A percentile compares a stretch with the other conserved stretches of the same genome.
Conservation (phyloP, 1,140 invertebrate species). For the Brachionus asplanchnoidis region DNA sequence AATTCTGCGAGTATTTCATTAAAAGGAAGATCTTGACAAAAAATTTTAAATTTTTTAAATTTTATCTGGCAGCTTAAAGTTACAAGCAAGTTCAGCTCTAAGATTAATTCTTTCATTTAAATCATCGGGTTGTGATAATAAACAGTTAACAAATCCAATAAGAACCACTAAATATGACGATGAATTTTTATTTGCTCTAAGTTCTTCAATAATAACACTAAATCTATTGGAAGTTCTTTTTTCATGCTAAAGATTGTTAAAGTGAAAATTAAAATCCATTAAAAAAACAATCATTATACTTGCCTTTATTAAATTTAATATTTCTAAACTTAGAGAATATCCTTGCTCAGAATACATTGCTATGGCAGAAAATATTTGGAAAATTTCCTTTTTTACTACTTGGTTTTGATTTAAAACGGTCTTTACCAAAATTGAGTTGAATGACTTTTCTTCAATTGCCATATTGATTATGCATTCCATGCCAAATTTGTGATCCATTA, state of each 20-base stretch:
- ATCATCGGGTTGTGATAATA: neutral
- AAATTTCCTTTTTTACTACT: constrained; percentile 31
- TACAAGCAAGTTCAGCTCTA: neutral
- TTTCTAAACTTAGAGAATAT: constrained; percentile 12
- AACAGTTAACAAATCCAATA: neutral
- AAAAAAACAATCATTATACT: neutral
- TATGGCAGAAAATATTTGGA: constrained; percentile 20
- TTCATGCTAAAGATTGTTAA: neutral
- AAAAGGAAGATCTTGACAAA: neutral
- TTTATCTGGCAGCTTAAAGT: neutral
- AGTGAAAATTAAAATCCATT: neutral
- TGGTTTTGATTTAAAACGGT: neutral
- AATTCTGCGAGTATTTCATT: neutral
- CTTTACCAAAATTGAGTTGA: neutral
- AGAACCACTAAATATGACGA: neutral
- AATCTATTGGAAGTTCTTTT: neutral
- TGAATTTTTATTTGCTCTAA: neutral
- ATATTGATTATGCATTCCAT: constrained; percentile 8
- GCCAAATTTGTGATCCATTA: neutral
- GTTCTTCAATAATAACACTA: neutral
- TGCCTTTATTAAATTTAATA: neutral
- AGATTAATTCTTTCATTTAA: neutral
- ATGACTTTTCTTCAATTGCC: neutral
- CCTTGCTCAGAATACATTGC: neutral
- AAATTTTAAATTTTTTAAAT: neutral